Evolutionary conservation across 2,113 vertebrate species (phyloP).

Genomic region (Antechinus stuartii): DNA sequence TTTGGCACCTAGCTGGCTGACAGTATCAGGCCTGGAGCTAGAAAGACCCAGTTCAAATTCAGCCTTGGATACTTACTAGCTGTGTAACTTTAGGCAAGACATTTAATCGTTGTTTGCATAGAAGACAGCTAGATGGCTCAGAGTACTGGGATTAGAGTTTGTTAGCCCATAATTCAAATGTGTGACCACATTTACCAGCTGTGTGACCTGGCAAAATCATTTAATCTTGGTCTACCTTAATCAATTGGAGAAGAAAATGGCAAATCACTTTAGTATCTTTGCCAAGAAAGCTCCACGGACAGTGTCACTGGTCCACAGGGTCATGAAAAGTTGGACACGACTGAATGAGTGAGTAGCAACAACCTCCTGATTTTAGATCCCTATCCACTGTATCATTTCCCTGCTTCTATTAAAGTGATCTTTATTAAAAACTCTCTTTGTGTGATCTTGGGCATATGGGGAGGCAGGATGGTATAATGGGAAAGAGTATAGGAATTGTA

Average conservation of each 20-base stretch:
- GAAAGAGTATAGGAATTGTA: background rate
- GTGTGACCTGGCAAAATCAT: background rate
- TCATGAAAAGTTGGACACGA: background rate
- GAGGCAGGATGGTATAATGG: background rate
- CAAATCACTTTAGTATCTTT: background rate
- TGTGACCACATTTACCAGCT: background rate
- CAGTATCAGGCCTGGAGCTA: background rate
- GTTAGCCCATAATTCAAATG: background rate
- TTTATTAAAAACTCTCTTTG: background rate
- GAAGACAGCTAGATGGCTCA: no score
- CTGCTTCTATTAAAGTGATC: background rate
- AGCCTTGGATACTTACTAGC: background rate
- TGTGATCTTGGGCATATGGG: background rate
- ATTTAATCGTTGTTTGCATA: background rate
- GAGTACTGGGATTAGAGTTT: no score
- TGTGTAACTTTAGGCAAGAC: background rate
- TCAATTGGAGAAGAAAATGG: background rate
- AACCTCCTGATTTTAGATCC: background rate
- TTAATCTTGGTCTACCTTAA: background rate
- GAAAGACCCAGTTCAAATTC: background rate
- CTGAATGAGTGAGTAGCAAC: background rate
- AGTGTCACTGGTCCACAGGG: background rate
- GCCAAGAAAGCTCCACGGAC: background rate
- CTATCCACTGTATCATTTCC: background rate
- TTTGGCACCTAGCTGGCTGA: background rate